phyloP scores from a whole-genome alignment of 2,113 vertebrate genomes.

The Brachypteracias leptosomus region DNA sequence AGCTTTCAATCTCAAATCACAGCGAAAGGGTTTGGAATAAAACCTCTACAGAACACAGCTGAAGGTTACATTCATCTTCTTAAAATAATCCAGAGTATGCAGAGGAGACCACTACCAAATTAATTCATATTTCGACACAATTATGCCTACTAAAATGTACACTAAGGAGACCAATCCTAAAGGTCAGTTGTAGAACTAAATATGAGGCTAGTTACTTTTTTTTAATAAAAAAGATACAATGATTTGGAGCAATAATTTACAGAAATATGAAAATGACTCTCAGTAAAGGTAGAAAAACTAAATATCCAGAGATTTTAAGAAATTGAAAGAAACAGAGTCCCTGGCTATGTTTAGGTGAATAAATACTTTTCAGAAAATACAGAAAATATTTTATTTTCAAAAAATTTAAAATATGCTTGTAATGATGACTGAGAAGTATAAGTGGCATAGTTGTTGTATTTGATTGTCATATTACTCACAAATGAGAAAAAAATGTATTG shows the following conservation, averaged over 20 bases:
- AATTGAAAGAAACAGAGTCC: not conserved
- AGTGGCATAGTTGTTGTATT: not conserved
- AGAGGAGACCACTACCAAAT: slow-evolving; percentile 23
- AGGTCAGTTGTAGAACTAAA: not conserved
- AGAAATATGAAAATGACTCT: not conserved
- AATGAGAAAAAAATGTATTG: not conserved
- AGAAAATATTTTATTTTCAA: not conserved
- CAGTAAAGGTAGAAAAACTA: not conserved
- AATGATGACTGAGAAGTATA: not conserved
- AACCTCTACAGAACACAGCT: slow-evolving; percentile 30
- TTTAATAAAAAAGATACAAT: not conserved
- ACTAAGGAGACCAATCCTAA: not conserved
- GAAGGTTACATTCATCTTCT: slow-evolving; percentile 66
- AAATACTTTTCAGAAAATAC: not conserved
- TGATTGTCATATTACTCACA: not conserved
- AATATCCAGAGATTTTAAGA: not conserved
- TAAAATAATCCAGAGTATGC: slow-evolving; percentile 33
- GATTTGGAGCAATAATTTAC: not conserved
- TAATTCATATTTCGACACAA: slow-evolving; percentile 39
- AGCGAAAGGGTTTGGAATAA: slow-evolving; percentile 27
- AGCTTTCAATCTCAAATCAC: slow-evolving; percentile 66
- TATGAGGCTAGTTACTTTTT: not conserved
- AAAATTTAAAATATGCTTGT: not conserved
- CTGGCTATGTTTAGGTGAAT: not conserved
- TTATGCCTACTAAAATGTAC: slow-evolving; percentile 26